Base-by-base conservation (phyloP, 2,888 invertebrate genomes). In the Drosophila prolongata region DNA sequence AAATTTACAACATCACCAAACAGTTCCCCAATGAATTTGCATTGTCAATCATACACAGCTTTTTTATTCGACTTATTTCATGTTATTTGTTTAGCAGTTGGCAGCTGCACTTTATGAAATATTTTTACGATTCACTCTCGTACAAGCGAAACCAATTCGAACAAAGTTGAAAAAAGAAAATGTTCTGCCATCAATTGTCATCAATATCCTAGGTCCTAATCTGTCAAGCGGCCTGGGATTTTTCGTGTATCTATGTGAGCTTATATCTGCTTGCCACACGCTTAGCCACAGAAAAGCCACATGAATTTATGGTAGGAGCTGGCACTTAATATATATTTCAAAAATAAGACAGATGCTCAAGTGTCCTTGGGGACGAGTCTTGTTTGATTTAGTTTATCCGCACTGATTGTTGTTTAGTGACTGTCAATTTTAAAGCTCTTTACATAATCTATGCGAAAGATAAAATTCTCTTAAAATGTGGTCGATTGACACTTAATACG, bases 31-130 rank as follows among this genome's bases (percentile, higher is more conserved):
- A 59, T 71, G 43, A 64, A 52, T 70, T 62, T 78, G 60, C 59
- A 67, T 69, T 76, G 55, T 43, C 44, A 60, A 71, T 77, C 77
- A 74, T 42, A 70, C 50, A 59, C 65, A 49, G 65, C 65, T 40
- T 46, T 46, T 65, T 54, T 66, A 40, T 64, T 64, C 10, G 47
- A 44, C 64, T n/a, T 24, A 44, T 64, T 52, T 38, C 30, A 13
- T 46, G 37, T 46, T 54, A 38, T 40, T 47, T 66, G 53, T 54
- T 64, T 38, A 34, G 14, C 37, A 44, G 30, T 64, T 62, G 65
- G 44, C 65, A 66, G 65, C 65, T 66, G 66, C 55, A 55, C 16
- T 62, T 62, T 65, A 62, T 52, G 64, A 50, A 70, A 42, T 43
- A 52, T 43, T 56, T 59, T 69, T 71, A 71, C 52, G 64, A 71